phyloP scores from a whole-genome alignment of 1,140 invertebrate species.

The Triops cancriformis region DNA sequence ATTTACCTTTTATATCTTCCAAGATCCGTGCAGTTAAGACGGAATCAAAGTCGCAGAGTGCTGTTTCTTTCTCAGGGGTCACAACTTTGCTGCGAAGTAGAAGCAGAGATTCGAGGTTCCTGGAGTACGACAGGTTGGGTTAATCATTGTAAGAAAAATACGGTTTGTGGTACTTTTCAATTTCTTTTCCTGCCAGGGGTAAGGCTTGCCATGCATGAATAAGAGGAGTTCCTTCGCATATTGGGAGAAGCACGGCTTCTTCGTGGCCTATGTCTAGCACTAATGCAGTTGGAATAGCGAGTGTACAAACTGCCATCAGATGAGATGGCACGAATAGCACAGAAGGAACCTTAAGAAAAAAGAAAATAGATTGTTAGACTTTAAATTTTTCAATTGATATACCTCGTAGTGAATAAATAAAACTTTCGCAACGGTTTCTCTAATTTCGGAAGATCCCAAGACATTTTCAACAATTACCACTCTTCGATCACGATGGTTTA shows the following conservation, averaged over 20 bases:
- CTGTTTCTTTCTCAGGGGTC: background rate
- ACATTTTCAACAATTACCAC: slow-evolving; percentile 86
- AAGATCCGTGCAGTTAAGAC: slow-evolving; percentile 37
- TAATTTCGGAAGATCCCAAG: slow-evolving; percentile 65
- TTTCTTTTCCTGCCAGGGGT: slow-evolving; percentile 55
- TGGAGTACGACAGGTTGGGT: slow-evolving; percentile 26
- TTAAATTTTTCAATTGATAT: background rate
- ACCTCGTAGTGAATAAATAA: slow-evolving; percentile 90
- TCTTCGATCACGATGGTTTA: slow-evolving; percentile 85
- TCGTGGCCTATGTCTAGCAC: slow-evolving; percentile 80
- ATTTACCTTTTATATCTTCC: slow-evolving; percentile 47
- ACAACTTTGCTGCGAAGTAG: slow-evolving; percentile 18
- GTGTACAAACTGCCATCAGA: slow-evolving; percentile 63
- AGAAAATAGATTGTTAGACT: background rate
- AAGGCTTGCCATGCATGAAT: slow-evolving; percentile 68
- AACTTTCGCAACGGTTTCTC: slow-evolving; percentile 81
- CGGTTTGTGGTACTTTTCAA: slow-evolving; percentile 49
- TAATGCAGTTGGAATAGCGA: slow-evolving; percentile 65
- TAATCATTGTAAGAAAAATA: slow-evolving; percentile 25
- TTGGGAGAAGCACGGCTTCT: slow-evolving; percentile 70
- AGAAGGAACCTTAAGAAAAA: slow-evolving; percentile 47
- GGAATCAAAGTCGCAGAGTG: background rate
- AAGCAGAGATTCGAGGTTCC: slow-evolving; percentile 22
- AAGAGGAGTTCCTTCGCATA: slow-evolving; percentile 74
- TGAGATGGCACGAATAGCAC: slow-evolving; percentile 67